These are phyloP conservation scores for Orchestes rusci DNA, from an alignment of 2,888 invertebrate species.

Conservation along the genomic window DNA sequence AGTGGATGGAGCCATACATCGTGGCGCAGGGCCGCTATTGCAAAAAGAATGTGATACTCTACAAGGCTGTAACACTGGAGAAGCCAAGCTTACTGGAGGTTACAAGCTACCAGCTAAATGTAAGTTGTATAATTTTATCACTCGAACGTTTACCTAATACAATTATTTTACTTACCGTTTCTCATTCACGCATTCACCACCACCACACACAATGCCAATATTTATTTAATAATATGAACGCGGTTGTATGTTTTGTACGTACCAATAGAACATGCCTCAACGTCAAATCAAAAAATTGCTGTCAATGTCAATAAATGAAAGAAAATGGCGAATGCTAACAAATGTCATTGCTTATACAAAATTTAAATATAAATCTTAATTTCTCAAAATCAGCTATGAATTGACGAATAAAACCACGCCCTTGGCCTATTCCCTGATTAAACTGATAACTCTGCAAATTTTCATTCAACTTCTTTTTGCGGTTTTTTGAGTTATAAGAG, in stretches of 20 bases:
- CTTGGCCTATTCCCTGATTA: no score
- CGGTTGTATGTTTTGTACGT: no score
- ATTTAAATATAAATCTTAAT: no score
- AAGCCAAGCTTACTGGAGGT: constrained; percentile 76
- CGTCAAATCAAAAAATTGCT: no score
- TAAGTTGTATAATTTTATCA: constrained; percentile 44
- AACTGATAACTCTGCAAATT: no score
- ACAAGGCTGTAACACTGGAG: constrained; percentile 71
- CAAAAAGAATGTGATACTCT: constrained; percentile 65
- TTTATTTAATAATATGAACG: no score
- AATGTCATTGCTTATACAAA: constrained; percentile 1
- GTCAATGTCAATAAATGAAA: no score
- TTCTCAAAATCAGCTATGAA: no score
- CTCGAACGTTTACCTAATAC: neutral
- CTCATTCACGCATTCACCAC: neutral
- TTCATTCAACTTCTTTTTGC: no score
- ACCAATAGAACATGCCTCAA: no score
- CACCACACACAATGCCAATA: neutral
- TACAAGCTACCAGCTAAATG: constrained; percentile 79
- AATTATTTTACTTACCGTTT: neutral
- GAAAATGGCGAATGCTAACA: neutral
- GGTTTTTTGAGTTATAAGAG: no score
- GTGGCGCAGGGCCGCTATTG: constrained; percentile 64
- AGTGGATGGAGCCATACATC: constrained; percentile 87
- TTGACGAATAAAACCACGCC: no score